Percentiles rank a stretch among this genome's conserved stretches.
These are phyloP conservation scores for Tetragonula clypearis DNA, from an alignment of 1,140 invertebrate species.

Conservation along the genomic window DNA sequence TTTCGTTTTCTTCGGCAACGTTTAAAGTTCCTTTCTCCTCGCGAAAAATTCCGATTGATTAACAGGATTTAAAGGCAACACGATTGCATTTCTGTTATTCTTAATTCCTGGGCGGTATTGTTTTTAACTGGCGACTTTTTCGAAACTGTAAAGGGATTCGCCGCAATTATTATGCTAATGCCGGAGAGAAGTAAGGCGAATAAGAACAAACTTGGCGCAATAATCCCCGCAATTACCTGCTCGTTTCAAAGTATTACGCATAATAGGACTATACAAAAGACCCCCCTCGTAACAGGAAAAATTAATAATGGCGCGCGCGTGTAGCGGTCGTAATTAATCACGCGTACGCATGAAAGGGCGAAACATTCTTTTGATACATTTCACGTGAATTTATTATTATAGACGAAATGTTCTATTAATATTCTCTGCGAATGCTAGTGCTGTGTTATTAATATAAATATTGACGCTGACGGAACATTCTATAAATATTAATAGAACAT, in stretches of 20 bases:
- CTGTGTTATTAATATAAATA: neutral
- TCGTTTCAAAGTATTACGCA: neutral
- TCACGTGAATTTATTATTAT: neutral
- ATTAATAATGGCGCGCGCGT: neutral
- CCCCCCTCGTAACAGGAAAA: neutral
- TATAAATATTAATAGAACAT: conserved; percentile 4
- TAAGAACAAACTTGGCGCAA: neutral
- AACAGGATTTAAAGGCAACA: neutral
- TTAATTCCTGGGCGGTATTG: neutral
- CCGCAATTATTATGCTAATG: neutral
- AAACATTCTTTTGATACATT: neutral
- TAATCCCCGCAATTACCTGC: neutral
- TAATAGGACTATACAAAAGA: neutral
- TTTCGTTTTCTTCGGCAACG: neutral
- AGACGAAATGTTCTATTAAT: neutral
- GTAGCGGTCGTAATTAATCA: neutral
- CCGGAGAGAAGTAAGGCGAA: neutral
- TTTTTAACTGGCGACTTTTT: too few species aligned
- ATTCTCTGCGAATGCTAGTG: neutral
- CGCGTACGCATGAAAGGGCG: neutral
- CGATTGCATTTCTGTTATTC: neutral
- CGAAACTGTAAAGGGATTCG: neutral
- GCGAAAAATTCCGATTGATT: neutral
- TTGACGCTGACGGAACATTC: neutral
- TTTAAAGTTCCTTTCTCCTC: neutral